Conservation (phyloP, 2,888 invertebrate species). For the Ophioninae sp. region DNA sequence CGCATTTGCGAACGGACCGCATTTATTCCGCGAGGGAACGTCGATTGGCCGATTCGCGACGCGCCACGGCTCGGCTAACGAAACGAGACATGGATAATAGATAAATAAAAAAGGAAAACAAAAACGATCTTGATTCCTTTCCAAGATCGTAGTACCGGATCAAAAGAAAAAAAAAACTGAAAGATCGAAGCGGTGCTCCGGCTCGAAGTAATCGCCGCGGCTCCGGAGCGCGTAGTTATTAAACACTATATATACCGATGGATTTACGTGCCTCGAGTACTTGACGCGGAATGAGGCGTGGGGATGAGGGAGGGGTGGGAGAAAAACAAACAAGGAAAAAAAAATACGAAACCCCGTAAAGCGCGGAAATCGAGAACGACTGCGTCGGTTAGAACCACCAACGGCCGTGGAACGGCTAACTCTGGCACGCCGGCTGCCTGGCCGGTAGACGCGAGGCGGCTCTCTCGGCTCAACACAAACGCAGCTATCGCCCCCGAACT, state of each 20-base stretch:
- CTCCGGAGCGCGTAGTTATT: slow-evolving; percentile 41
- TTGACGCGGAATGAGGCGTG: slow-evolving; percentile 31
- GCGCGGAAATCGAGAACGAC: slow-evolving; percentile 55
- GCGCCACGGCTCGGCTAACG: slow-evolving; percentile 17
- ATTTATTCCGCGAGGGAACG: slow-evolving; percentile 8
- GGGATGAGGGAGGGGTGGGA: neutral
- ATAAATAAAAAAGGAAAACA: neutral
- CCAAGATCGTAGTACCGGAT: slow-evolving; percentile 3
- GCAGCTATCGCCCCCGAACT: slow-evolving; percentile 62
- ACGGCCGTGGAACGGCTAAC: slow-evolving; percentile 78
- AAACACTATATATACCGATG: slow-evolving; percentile 24
- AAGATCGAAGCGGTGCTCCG: slow-evolving; percentile 19
- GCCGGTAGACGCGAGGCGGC: slow-evolving; percentile 67
- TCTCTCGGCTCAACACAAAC: slow-evolving; percentile 46
- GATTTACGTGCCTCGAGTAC: slow-evolving; percentile 26
- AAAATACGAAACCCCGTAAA: slow-evolving; percentile 36
- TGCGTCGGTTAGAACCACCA: slow-evolving; percentile 72
- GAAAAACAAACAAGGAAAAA: slow-evolving; percentile 27
- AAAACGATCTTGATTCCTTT: neutral
- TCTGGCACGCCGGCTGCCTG: slow-evolving; percentile 75
- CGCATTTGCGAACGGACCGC: slow-evolving; percentile 3
- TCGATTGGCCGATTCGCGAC: slow-evolving; percentile 16
- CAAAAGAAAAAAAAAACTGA: slow-evolving; percentile 1
- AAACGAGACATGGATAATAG: slow-evolving; percentile 28
- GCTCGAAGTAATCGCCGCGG: slow-evolving; percentile 31